Evolutionary conservation across 2,888 invertebrate species (phyloP), one percentile per base, ranked within the genome.

Genomic region (Tribolium freemani): DNA sequence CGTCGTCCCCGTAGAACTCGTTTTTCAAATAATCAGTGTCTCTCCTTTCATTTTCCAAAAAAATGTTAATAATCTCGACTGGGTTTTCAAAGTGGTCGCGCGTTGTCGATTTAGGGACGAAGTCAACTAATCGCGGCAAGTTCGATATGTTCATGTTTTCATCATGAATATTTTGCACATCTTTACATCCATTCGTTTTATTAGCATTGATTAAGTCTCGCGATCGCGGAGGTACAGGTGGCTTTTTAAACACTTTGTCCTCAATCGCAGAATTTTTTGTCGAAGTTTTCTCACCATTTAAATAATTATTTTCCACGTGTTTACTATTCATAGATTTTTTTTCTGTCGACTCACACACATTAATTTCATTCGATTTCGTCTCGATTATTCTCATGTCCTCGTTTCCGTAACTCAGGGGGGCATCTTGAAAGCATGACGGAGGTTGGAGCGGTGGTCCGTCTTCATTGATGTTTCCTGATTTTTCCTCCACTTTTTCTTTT

Each of bases 41-140:
- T 56, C 80, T 78, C 58, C 83, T 78, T 75, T 86, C 86, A 63
- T 83, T 84, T 70, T 85, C 84, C 64, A 85, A 76, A 78, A 85
- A 85, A 50, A 79, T 61, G 58, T 81, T 84, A 63, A 83, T 79
- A 3, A 83, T 79, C 69, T 83, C 83, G 86, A 89, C 51, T 86
- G 88, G 73, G 78, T 88, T 87, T 67, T 89, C 86, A 3, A 78
- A 75, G 50, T 71, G 71, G 2, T 77, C 75, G 57, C 78, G 81
- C 50, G 88, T 82, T 11, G 77, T 87, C 56, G 88, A 88, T 82
- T 93, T 93, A 6, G 93, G 92, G 20, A 93, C 91, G 83, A 93
- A 91, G 85, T 93, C 92, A 69, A 93, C 93, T 4, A 93, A 86
- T 56, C 93, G 89, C 9, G 93, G 93, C 74, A 93, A 84, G 76